Evolutionary conservation across 2,113 vertebrate species (phyloP).

Genomic region (Anoura caudifer): DNA sequence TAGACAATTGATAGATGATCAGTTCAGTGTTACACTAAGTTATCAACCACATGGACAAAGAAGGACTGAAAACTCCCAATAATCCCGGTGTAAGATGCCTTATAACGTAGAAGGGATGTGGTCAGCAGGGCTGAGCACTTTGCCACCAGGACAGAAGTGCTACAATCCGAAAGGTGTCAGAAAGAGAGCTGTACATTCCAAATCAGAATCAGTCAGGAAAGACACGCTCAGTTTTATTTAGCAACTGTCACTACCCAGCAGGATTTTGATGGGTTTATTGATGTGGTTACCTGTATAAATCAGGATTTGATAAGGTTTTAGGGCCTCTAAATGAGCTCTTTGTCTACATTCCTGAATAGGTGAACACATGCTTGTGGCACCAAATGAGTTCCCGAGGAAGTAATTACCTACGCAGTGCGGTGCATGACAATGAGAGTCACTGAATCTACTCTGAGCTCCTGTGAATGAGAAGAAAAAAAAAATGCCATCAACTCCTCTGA

Average conservation of each 20-base stretch:
- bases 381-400: slow-evolving; percentile 49
- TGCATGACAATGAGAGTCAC: slow-evolving; percentile 48
- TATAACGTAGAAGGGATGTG: background rate
- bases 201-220: background rate
- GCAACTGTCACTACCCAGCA: background rate
- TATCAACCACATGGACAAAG: background rate
- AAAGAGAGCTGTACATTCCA: background rate
- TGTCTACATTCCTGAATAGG: slow-evolving; percentile 18
- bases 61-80: background rate
- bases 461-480: background rate
- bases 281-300: slow-evolving; percentile 40
- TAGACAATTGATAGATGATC: background rate
- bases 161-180: background rate
- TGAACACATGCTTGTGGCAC: slow-evolving; percentile 24
- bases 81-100: background rate
- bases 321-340: slow-evolving; percentile 40
- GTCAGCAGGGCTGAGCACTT: background rate
- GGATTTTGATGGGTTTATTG: slow-evolving; percentile 51
- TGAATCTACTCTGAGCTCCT: background rate
- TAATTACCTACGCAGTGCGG: slow-evolving; percentile 27
- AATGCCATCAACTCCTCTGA: background rate
- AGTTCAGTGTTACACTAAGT: background rate
- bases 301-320: slow-evolving; percentile 50
- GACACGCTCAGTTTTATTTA: background rate
- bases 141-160: background rate